Conservation (phyloP, 23 tunicate genomes). For the Trididemnum nubilum region DNA sequence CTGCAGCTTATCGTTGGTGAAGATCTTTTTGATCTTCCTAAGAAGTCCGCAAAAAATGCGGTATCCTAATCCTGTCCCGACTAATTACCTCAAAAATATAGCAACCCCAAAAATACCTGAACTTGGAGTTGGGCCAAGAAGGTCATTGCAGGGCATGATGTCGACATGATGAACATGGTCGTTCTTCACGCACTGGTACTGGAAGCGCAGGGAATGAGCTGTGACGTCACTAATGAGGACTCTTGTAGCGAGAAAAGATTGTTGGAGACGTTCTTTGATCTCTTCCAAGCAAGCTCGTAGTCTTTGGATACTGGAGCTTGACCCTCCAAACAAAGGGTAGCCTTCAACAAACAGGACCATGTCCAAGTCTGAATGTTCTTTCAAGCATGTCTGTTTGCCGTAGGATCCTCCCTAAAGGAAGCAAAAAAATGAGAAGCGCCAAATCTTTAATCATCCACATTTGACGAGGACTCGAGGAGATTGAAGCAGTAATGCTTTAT, state of each 20-base stretch:
- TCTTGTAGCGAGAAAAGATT: slow-evolving; percentile 42
- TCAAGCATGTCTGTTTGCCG: slow-evolving; percentile 61
- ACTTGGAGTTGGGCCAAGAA: slow-evolving; percentile 45
- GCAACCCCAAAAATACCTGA: no score
- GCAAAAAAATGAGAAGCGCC: not conserved
- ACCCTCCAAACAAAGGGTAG: slow-evolving; percentile 27
- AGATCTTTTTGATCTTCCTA: no score
- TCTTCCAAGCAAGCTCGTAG: slow-evolving; percentile 17
- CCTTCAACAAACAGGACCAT: slow-evolving; percentile 45
- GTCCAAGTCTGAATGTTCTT: slow-evolving; percentile 61
- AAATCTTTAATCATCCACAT: not conserved
- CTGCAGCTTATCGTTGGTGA: no score
- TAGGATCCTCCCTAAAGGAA: slow-evolving; percentile 62
- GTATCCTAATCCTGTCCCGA: no score
- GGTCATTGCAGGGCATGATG: slow-evolving; percentile 48
- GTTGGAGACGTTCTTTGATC: slow-evolving; percentile 30
- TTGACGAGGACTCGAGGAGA: no score
- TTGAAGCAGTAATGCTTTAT: no score
- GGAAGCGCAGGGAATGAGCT: slow-evolving; percentile 42
- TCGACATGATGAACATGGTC: slow-evolving; percentile 69
- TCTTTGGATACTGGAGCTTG: not conserved
- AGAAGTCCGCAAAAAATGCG: no score
- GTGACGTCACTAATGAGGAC: slow-evolving; percentile 43
- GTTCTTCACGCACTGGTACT: slow-evolving; percentile 50
- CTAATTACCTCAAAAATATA: no score